Conservation (phyloP, 2,888 invertebrate genomes). For the Drosophila paramelanica region DNA sequence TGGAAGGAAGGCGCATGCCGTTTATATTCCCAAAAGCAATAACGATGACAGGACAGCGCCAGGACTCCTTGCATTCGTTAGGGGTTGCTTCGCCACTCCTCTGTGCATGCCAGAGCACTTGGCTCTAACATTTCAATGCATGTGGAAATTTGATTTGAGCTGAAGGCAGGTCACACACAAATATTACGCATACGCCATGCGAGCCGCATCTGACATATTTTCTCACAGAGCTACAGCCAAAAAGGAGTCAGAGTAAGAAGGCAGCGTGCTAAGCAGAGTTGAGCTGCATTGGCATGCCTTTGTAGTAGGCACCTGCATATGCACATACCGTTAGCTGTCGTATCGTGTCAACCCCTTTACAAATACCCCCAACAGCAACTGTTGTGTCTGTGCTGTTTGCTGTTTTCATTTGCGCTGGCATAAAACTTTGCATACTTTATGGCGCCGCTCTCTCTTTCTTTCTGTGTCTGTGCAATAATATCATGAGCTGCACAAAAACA, state of each 20-base stretch:
- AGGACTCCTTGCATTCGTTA: constrained; percentile 46
- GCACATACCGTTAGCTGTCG: constrained; percentile 42
- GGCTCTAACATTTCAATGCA: constrained; percentile 76
- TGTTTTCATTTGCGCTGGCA: constrained; percentile 76
- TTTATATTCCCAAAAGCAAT: constrained; percentile 77
- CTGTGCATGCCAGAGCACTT: constrained; percentile 59
- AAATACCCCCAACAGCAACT: neutral
- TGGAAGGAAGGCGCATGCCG: constrained; percentile 54
- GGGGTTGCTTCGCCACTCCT: constrained; percentile 45
- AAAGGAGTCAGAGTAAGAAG: neutral
- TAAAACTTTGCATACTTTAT: constrained; percentile 79
- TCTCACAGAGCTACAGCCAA: constrained; percentile 26
- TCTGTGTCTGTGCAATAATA: constrained; percentile 68
- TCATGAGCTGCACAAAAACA: constrained; percentile 65
- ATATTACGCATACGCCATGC: constrained; percentile 68
- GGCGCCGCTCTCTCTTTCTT: constrained; percentile 27
- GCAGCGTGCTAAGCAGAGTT: constrained; percentile 15
- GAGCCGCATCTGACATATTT: constrained; percentile 69
- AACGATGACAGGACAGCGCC: constrained; percentile 67
- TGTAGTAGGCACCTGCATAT: constrained; percentile 38
- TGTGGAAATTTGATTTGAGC: constrained; percentile 75
- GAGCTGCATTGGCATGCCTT: constrained; percentile 63
- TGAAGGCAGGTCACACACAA: constrained; percentile 46
- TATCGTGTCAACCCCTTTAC: neutral
- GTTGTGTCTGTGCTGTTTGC: constrained; percentile 52